These are phyloP conservation scores for Cantharis lateralis DNA, from an alignment of 2,888 invertebrate genomes.

Conservation along the genomic window DNA sequence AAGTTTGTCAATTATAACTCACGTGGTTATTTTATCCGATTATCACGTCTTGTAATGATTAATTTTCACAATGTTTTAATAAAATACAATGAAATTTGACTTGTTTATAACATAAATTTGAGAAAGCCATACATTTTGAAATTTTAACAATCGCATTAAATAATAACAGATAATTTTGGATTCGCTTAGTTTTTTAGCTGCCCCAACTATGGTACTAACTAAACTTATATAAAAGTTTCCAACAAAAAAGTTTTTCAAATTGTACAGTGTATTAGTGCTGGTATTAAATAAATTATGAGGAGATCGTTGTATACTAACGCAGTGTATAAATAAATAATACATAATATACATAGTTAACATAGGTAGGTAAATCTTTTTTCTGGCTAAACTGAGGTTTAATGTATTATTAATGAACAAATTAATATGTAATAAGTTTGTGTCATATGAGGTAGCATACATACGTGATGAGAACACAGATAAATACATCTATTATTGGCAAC, in stretches of 20 bases:
- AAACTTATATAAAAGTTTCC: not conserved
- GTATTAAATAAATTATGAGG: not conserved
- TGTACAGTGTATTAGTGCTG: not conserved
- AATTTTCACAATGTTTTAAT: too few species aligned
- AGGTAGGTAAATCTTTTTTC: not conserved
- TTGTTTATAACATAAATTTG: not conserved
- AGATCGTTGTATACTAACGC: not conserved
- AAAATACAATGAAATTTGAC: too few species aligned
- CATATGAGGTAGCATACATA: conserved; percentile 4
- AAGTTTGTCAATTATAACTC: too few species aligned
- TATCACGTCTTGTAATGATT: too few species aligned
- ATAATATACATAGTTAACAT: not conserved
- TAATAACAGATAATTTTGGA: not conserved
- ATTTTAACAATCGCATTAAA: not conserved
- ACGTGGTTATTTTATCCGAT: too few species aligned
- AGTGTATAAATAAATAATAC: not conserved
- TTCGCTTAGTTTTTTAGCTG: not conserved
- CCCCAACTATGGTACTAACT: not conserved
- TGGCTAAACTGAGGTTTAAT: conserved; percentile 5
- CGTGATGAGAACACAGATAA: conserved; percentile 16
- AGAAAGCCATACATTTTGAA: too few species aligned
- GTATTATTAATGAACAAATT: conserved; percentile 15
- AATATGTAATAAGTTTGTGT: conserved; percentile 17
- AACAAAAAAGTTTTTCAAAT: not conserved
- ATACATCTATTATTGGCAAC: conserved; percentile 10